A percentile compares a stretch with the other conserved stretches of the same genome.
phyloP scores from a whole-genome alignment of 2,797 vertebrate species.

The Pterois miles region DNA sequence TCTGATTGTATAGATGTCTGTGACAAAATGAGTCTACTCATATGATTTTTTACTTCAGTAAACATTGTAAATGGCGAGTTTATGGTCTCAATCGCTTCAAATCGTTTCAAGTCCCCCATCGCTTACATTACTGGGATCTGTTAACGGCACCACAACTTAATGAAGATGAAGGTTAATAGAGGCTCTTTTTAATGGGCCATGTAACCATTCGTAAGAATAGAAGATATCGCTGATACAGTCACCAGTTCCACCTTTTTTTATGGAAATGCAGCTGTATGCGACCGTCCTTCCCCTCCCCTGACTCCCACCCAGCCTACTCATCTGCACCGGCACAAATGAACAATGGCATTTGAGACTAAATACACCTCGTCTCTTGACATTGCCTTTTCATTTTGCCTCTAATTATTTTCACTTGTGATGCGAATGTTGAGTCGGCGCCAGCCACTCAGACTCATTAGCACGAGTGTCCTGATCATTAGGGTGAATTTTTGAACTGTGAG shows the following conservation, averaged over 20 bases:
- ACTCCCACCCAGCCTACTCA: background rate
- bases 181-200: background rate
- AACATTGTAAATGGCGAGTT: no score
- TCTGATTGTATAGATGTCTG: no score
- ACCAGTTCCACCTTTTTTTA: background rate
- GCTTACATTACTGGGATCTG: background rate
- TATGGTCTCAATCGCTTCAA: no score
- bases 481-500: conserved; percentile 19
- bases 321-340: background rate
- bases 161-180: conserved; percentile 10
- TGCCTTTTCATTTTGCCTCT: conserved; percentile 8
- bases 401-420: background rate
- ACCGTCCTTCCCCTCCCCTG: no score
- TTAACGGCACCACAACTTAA: background rate
- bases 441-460: conserved; percentile 14
- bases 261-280: background rate
- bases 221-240: background rate
- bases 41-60: no score
- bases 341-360: conserved; percentile 10
- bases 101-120: no score
- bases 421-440: background rate
- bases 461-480: conserved; percentile 10
- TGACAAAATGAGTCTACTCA: no score
- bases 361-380: background rate
- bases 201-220: background rate